phyloP scores from a whole-genome alignment of 2,888 invertebrate species.

The Hydriomena furcata region DNA sequence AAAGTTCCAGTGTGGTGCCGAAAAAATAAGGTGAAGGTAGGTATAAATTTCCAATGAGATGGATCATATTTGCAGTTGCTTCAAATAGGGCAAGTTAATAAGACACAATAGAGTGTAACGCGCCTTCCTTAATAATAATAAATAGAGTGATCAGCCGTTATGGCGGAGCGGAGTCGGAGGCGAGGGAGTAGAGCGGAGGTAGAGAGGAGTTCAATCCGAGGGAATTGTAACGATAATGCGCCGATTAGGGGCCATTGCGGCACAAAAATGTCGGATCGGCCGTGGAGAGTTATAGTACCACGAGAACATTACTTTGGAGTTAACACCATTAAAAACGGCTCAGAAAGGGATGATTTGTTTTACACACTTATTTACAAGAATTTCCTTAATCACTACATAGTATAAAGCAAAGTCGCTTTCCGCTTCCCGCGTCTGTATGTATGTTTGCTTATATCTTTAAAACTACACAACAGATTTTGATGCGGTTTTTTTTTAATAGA shows the following conservation, averaged over 20 bases:
- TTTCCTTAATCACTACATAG: too few relatives aligned
- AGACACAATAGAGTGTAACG: conserved; percentile 4
- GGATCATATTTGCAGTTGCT: too few relatives aligned
- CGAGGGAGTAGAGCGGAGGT: not conserved
- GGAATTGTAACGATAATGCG: conserved; percentile 15
- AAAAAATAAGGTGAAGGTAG: too few relatives aligned
- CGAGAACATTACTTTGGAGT: conserved; percentile 8
- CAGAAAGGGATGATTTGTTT: not conserved
- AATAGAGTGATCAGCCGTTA: conserved; percentile 17
- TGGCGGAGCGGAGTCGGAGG: not conserved
- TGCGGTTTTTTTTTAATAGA: too few relatives aligned
- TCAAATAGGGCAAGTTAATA: too few relatives aligned
- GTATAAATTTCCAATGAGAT: too few relatives aligned
- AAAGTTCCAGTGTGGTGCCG: too few relatives aligned
- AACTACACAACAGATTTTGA: too few relatives aligned
- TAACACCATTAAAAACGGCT: not conserved
- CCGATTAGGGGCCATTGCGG: conserved; percentile 7
- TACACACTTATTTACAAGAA: not conserved
- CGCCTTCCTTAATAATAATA: conserved; percentile 4
- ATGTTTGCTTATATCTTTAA: too few relatives aligned
- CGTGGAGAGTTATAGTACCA: conserved; percentile 4
- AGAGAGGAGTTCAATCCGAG: not conserved
- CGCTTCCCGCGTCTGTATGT: too few relatives aligned
- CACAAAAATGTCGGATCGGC: conserved; percentile 2
- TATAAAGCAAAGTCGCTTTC: too few relatives aligned